Percentiles rank a stretch among this genome's conserved stretches.
phyloP scores from a whole-genome alignment of 1,140 invertebrate species.

The Drosophila arawakana region DNA sequence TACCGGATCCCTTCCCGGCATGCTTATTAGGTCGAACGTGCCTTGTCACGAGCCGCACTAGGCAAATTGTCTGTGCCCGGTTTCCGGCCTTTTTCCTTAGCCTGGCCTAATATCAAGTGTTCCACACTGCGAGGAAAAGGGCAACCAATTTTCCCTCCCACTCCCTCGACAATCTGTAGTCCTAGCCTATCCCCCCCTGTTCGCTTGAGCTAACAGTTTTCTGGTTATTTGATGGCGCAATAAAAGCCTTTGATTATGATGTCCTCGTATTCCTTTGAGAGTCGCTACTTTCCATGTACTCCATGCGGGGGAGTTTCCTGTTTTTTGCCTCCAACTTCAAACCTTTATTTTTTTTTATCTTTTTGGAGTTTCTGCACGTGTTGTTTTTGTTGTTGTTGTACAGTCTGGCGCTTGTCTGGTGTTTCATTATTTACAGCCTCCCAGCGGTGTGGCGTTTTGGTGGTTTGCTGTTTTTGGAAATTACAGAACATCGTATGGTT shows the following conservation, averaged over 20 bases:
- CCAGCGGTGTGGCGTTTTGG: conserved; percentile 29
- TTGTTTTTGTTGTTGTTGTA: conserved; percentile 38
- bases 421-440: conserved; percentile 76
- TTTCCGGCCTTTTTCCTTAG: conserved; percentile 55
- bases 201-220: conserved; percentile 64
- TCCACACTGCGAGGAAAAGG: conserved; percentile 8
- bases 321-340: conserved; percentile 1
- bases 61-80: conserved; percentile 57
- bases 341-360: conserved; percentile 22
- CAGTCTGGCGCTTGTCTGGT: conserved; percentile 73
- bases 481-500: conserved; percentile 24
- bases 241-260: conserved; percentile 76
- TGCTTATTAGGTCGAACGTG: conserved; percentile 81
- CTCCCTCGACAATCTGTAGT: not conserved
- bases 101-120: conserved; percentile 47
- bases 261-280: conserved; percentile 61
- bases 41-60: conserved; percentile 54
- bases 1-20: not conserved
- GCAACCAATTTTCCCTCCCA: conserved; percentile 3
- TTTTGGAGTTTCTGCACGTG: conserved; percentile 13
- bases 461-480: conserved; percentile 28
- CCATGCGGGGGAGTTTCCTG: not conserved
- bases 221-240: conserved; percentile 67
- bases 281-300: conserved; percentile 17
- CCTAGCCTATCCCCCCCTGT: not conserved